A percentile compares a stretch with the other conserved stretches of the same genome.
Evolutionary conservation across 2,113 vertebrate genomes (phyloP).

Genomic region (rat (Rattus norvegicus)): DNA sequence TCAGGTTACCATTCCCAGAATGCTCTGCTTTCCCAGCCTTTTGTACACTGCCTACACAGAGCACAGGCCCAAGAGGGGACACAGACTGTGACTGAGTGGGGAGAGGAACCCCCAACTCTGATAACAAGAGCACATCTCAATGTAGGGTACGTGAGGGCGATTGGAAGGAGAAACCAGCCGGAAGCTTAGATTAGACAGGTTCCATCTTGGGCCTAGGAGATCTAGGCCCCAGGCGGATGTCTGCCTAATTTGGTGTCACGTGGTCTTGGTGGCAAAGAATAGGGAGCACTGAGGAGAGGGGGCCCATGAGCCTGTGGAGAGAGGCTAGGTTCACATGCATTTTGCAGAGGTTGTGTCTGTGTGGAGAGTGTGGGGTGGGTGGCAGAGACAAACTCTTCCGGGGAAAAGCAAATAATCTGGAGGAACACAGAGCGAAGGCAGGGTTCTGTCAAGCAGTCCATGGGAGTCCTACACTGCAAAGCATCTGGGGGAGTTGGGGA

Average conservation of each 20-base stretch:
- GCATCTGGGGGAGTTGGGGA: not conserved
- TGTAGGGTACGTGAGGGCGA: not conserved
- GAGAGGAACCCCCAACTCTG: not conserved
- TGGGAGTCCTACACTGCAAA: not conserved
- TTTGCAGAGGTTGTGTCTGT: not conserved
- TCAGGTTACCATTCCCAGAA: not conserved
- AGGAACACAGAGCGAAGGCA: no score
- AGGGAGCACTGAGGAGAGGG: not conserved
- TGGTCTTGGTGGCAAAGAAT: not conserved
- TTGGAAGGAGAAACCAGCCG: not conserved
- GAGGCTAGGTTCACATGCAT: not conserved
- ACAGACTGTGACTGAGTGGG: not conserved
- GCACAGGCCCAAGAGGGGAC: no score
- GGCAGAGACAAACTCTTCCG: conserved; percentile 51
- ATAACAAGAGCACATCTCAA: not conserved
- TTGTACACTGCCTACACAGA: not conserved
- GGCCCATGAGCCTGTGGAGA: no score
- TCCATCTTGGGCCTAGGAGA: not conserved
- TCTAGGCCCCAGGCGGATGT: not conserved
- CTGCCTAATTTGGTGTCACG: not conserved
- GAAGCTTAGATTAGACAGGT: not conserved
- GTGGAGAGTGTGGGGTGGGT: not conserved
- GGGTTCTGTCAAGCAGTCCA: not conserved
- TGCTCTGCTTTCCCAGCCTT: not conserved
- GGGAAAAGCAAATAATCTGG: not conserved